Percentiles rank a stretch among this genome's conserved stretches.
Conservation (phyloP, 2,888 invertebrate species). For the Diadegma fenestrale region DNA sequence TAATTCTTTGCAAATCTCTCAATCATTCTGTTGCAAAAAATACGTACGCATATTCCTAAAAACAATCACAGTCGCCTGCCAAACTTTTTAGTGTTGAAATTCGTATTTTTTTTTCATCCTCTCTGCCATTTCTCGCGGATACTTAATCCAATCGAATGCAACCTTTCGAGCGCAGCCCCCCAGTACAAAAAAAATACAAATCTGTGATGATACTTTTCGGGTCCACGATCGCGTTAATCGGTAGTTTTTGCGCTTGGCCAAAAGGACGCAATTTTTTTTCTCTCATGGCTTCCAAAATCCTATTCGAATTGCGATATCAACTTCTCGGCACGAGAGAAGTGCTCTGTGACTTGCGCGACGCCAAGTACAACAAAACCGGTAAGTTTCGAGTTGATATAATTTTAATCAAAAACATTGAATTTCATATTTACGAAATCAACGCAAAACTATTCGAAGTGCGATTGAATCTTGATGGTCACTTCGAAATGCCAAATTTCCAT, state of each 20-base stretch:
- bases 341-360: conserved; percentile 87
- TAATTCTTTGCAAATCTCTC: background rate
- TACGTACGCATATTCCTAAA: too few species aligned
- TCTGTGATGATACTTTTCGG: conserved; percentile 69
- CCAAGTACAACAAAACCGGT: conserved; percentile 87
- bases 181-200: conserved; percentile 58
- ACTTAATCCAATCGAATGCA: conserved; percentile 52
- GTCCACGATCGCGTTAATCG: conserved; percentile 67
- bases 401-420: background rate
- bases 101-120: background rate
- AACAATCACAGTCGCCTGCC: too few species aligned
- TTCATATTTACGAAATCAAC: background rate
- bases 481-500: background rate
- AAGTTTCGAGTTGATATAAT: conserved; percentile 66
- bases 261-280: conserved; percentile 86
- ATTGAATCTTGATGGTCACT: background rate
- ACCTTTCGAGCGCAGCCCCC: conserved; percentile 26
- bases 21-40: too few species aligned
- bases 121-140: background rate
- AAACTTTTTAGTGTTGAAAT: background rate
- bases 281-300: conserved; percentile 84
- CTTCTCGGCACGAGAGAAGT: conserved; percentile 87
- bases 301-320: conserved; percentile 85
- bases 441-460: background rate
- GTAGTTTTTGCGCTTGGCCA: conserved; percentile 67